Percentiles rank a stretch among this genome's conserved stretches.
Evolutionary conservation across 35 echinoderm and acorn worm genomes (phyloP).

Genomic region (Amphiura filiformis): DNA sequence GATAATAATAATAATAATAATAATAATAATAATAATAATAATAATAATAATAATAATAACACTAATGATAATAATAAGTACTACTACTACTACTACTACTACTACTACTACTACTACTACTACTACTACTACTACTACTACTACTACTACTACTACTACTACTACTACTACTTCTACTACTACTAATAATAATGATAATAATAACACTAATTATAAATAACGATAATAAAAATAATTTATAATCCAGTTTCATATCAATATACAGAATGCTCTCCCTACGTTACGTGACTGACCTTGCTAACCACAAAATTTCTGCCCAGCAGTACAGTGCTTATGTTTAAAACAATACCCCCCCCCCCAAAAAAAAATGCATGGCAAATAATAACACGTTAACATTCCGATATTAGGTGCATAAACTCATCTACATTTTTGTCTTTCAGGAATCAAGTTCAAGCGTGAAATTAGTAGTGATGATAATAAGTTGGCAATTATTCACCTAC

Average conservation of each 20-base stretch:
- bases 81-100: constrained; percentile 1
- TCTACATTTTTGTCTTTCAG: too few relatives aligned
- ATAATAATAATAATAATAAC: not conserved
- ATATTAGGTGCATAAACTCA: too few relatives aligned
- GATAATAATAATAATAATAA: not conserved
- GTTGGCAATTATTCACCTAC: not conserved
- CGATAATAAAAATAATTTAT: not conserved
- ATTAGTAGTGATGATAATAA: not conserved
- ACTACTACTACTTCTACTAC: not conserved
- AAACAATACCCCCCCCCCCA: too few relatives aligned
- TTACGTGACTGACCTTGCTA: too few relatives aligned
- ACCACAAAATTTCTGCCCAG: too few relatives aligned
- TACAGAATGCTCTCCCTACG: too few relatives aligned
- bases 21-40: not conserved
- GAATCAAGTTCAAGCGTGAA: too few relatives aligned
- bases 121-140: not conserved
- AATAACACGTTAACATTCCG: too few relatives aligned
- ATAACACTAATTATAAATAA: not conserved
- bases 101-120: constrained; percentile 1
- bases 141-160: not conserved
- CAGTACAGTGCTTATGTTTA: too few relatives aligned
- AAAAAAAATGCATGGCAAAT: too few relatives aligned
- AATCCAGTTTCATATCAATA: too few relatives aligned
- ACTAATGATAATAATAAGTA: not conserved
- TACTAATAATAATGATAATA: too few relatives aligned